Base-by-base conservation (phyloP, 2,888 invertebrate genomes). In the Lysandra bellargus region DNA sequence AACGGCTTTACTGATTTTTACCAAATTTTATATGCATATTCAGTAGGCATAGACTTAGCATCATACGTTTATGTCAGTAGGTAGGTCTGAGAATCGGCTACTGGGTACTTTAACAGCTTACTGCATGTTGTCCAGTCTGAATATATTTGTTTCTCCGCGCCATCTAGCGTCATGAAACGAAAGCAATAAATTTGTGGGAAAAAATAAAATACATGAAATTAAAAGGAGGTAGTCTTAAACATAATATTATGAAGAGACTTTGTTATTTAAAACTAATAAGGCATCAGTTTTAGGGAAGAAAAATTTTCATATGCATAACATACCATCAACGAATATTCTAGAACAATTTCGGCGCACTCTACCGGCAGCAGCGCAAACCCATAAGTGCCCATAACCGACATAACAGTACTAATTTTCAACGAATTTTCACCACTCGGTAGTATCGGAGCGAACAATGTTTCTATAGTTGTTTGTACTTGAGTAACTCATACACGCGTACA, bases 401-500 rank as follows among this genome's bases (percentile, higher is more conserved):
- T 69, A 14, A 33, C 69, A 69, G 17, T 69, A 37, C 69, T 69
- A 69, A 69, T 69, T 69, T 69, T 5, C 33, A 33, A 69, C 69
- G 69, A 69, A 69, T 69, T 69, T 69, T 69, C 14, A 69, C 69
- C 44, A 44, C 44, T 44, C 7, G n/a, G n/a, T 44, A 40, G 14
- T 73, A 74, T 23, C n/a, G 23, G 4, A 23, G 23, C 44, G 74
- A 40, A 74, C 74, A 74, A 44, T 40, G 74, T 74, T 74, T 40
- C 44, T 74, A 74, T 74, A 44, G 74, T 40, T n/a, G 73, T 40
- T 73, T n/a, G 73, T 74, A 44, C 74, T 74, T 74, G 74, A 74
- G 74, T 74, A 74, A 78, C 78, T 69, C 69, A 33, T 57, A 73
- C 73, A 78, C 53, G 53, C 72, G 40, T 44, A 75, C 64, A 79